These are phyloP conservation scores for Portevinia maculata DNA, from an alignment of 2,888 invertebrate species.

Conservation along the genomic window DNA sequence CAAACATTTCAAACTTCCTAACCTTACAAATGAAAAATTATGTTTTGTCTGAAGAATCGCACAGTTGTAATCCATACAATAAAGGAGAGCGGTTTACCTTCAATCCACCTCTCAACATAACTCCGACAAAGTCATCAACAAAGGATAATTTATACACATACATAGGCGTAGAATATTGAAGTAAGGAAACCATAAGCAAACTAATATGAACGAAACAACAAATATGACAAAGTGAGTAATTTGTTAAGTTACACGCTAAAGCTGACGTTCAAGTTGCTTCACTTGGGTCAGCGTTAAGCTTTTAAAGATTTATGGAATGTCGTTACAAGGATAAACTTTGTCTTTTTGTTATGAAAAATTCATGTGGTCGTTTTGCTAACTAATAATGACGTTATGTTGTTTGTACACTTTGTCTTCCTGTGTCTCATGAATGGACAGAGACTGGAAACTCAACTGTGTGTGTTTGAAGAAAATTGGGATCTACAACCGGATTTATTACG, in stretches of 20 bases:
- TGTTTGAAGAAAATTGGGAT: constrained; percentile 65
- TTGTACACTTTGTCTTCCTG: constrained; percentile 9
- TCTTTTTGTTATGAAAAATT: constrained; percentile 72
- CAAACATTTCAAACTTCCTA: constrained; percentile 32
- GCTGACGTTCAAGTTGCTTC: constrained; percentile 67
- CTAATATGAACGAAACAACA: constrained; percentile 55
- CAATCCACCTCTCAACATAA: constrained; percentile 29
- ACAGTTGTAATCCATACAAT: constrained; percentile 59
- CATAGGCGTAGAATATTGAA: constrained; percentile 6
- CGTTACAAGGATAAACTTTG: constrained; percentile 72
- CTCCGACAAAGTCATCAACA: constrained; percentile 31
- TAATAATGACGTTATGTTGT: constrained; percentile 59
- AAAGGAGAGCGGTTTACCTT: constrained; percentile 59
- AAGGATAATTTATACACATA: constrained; percentile 43
- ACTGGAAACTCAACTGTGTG: not conserved
- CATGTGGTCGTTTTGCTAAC: constrained; percentile 69
- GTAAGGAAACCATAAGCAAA: constrained; percentile 49
- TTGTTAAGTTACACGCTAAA: constrained; percentile 71
- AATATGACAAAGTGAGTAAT: constrained; percentile 72
- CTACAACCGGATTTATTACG: constrained; percentile 49
- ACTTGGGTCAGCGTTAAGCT: constrained; percentile 68
- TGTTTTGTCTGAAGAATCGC: constrained; percentile 62
- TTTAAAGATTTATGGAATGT: constrained; percentile 73
- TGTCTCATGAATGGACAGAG: not conserved
- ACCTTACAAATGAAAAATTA: constrained; percentile 57